A percentile compares a stretch with the other conserved stretches of the same genome.
Evolutionary conservation across 2,888 invertebrate genomes (phyloP).

Genomic region (Xanthorhoe spadicearia): DNA sequence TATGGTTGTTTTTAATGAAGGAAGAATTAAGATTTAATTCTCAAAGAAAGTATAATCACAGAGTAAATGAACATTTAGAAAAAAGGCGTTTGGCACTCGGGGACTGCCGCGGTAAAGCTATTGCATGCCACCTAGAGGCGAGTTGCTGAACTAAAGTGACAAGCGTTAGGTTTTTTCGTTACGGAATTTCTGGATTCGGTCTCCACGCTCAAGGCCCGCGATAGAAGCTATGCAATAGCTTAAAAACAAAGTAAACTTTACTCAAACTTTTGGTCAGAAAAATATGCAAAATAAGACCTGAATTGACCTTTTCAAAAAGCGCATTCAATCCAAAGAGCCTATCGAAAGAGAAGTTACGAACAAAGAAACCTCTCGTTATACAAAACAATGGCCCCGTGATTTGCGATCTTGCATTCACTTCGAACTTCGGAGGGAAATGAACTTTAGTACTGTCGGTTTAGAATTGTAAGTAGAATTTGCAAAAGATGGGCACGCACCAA

Average conservation of each 20-base stretch:
- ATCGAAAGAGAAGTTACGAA: constrained; percentile 30
- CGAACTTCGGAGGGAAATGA: neutral
- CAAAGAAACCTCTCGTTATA: constrained; percentile 40
- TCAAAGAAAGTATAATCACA: neutral
- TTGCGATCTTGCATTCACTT: constrained; percentile 41
- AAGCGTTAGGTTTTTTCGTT: too few relatives aligned
- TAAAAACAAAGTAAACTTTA: neutral
- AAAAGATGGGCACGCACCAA: too few relatives aligned
- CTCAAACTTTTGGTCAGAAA: neutral
- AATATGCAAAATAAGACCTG: constrained; percentile 1
- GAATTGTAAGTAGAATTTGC: neutral
- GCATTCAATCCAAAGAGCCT: constrained; percentile 22
- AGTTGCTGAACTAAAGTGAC: too few relatives aligned
- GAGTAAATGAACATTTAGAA: too few relatives aligned
- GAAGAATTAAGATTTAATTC: neutral
- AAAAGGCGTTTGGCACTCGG: too few relatives aligned
- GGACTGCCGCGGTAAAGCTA: too few relatives aligned
- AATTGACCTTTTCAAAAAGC: constrained; percentile 22
- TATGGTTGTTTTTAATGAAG: constrained; percentile 4
- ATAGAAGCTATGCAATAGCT: too few relatives aligned
- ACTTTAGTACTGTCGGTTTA: neutral
- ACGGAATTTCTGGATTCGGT: too few relatives aligned
- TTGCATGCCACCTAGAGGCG: too few relatives aligned
- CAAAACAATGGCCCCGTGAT: constrained; percentile 51
- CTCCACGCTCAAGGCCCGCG: too few relatives aligned